These are phyloP conservation scores for Morone chrysops DNA, from an alignment of 2,113 vertebrate species.

Conservation along the genomic window DNA sequence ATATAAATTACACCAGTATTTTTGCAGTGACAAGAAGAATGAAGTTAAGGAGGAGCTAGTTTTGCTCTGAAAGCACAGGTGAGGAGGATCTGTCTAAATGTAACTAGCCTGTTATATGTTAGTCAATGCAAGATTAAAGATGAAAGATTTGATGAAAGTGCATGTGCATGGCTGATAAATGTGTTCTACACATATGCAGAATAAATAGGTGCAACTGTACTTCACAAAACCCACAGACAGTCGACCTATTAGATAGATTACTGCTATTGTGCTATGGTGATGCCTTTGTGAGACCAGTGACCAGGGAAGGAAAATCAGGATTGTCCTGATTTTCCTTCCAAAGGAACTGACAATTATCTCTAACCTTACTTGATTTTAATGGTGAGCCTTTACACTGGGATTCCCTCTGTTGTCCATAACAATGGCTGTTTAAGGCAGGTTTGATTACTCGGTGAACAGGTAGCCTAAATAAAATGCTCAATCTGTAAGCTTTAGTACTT, in stretches of 20 bases:
- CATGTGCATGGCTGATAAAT: not conserved
- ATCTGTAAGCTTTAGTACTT: not conserved
- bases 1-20: not conserved
- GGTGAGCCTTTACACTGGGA: slow-evolving; percentile 42
- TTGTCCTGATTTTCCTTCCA: too few relatives aligned
- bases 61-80: slow-evolving; percentile 2
- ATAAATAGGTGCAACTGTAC: not conserved
- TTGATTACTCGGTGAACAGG: not conserved
- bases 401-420: slow-evolving; percentile 1
- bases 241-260: slow-evolving; percentile 67
- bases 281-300: slow-evolving; percentile 62
- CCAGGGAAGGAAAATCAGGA: slow-evolving; percentile 59
- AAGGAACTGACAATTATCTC: slow-evolving; percentile 52
- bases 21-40: not conserved
- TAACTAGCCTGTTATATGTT: not conserved
- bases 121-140: not conserved
- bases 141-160: not conserved
- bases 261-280: slow-evolving; percentile 56
- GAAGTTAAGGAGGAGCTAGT: not conserved
- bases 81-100: not conserved
- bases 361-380: slow-evolving; percentile 38
- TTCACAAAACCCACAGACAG: slow-evolving; percentile 21
- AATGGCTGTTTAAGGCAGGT: slow-evolving; percentile 3
- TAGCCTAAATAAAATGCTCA: not conserved
- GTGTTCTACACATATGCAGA: not conserved